A percentile compares a stretch with the other conserved stretches of the same genome.
phyloP scores from a whole-genome alignment of 2,888 invertebrate species.

The Synanthedon tipuliformis region DNA sequence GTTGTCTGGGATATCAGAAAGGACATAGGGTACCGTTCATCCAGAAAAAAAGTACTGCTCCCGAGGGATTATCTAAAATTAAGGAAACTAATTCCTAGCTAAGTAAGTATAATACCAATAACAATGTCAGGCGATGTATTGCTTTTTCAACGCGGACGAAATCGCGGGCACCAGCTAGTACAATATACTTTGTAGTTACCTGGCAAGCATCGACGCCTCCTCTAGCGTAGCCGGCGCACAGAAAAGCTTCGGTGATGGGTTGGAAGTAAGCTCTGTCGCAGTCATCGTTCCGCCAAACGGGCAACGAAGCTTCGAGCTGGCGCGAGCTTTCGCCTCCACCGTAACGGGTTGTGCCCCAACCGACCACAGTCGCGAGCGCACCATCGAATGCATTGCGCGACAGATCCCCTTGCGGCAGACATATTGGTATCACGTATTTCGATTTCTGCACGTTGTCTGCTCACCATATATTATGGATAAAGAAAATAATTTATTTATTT shows the following conservation, averaged over 20 bases:
- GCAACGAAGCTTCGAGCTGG: constrained; percentile 85
- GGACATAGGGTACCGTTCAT: too few relatives aligned
- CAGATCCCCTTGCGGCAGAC: constrained; percentile 77
- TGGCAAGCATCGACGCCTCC: constrained; percentile 96
- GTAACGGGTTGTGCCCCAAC: constrained; percentile 92
- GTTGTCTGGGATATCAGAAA: too few relatives aligned
- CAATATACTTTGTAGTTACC: constrained; percentile 56
- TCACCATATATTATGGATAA: too few relatives aligned
- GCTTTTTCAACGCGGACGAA: too few relatives aligned
- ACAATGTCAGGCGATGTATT: not conserved
- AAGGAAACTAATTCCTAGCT: too few relatives aligned
- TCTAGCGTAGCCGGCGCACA: constrained; percentile 89
- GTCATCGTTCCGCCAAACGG: constrained; percentile 90
- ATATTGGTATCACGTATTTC: constrained; percentile 88
- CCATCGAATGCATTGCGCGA: constrained; percentile 73
- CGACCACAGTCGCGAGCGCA: constrained; percentile 87
- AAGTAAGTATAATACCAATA: too few relatives aligned
- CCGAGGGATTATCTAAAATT: too few relatives aligned
- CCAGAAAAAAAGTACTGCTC: too few relatives aligned
- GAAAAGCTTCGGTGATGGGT: constrained; percentile 89
- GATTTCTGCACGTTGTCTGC: constrained; percentile 80
- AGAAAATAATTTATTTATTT: too few relatives aligned
- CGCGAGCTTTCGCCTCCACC: constrained; percentile 90
- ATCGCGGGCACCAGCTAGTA: too few relatives aligned
- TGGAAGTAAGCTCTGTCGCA: constrained; percentile 93